These are phyloP conservation scores for Falco naumanni DNA, from an alignment of 2,797 vertebrate genomes.

Conservation along the genomic window DNA sequence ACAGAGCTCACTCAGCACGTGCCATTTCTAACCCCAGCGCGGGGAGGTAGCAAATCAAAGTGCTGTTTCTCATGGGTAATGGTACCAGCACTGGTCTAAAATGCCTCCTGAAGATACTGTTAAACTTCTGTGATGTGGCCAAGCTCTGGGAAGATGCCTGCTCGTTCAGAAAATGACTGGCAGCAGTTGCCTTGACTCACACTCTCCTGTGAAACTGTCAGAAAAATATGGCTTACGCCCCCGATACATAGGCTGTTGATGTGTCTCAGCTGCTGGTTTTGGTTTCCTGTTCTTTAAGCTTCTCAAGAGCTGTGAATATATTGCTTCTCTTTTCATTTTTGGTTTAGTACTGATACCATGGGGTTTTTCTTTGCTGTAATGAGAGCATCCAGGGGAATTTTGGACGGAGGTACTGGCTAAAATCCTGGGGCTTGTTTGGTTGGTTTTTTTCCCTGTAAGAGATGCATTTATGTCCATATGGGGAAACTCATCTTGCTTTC, in stretches of 20 bases:
- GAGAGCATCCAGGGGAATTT: neutral
- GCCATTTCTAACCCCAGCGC: neutral
- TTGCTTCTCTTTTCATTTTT: neutral
- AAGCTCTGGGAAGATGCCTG: neutral
- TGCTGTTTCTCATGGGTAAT: neutral
- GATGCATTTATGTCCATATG: neutral
- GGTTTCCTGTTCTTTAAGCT: neutral
- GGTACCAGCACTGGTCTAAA: neutral
- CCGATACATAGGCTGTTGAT: neutral
- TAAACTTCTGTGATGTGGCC: neutral
- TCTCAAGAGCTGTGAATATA: neutral
- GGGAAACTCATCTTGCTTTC: neutral
- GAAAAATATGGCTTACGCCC: neutral
- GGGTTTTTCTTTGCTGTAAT: neutral
- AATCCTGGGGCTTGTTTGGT: neutral
- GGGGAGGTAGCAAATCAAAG: neutral
- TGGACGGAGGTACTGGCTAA: neutral
- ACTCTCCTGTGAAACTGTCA: constrained; percentile 23
- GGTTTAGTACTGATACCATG: neutral
- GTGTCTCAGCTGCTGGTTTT: constrained; percentile 38
- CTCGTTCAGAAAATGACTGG: neutral
- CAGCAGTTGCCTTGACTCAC: constrained; percentile 31
- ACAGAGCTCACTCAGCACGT: rapidly evolving
- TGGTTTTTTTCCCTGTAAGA: neutral
- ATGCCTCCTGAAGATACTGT: neutral